Evolutionary conservation across 1,140 invertebrate species (phyloP), one percentile per base, ranked within the genome.

Genomic region (Pseudomyrmex gracilis): DNA sequence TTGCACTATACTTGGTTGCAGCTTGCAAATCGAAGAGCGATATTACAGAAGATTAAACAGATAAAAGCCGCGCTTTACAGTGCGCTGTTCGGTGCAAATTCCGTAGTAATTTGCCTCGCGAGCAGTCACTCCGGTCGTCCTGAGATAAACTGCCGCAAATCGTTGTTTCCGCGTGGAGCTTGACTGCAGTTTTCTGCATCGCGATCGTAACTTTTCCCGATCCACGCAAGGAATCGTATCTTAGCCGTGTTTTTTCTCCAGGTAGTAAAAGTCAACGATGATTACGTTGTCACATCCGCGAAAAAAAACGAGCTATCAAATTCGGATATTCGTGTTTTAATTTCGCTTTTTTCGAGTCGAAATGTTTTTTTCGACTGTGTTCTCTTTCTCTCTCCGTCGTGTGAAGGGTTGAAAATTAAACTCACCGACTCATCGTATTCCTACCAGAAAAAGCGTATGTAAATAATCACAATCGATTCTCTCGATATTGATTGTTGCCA

Each of bases 251-350:
- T 45, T 34, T 71, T 66, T 22, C 47, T 57, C 34, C 10, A 24
- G 64, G n/a, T 47, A 43, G 22, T 85, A 57, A 73, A 85, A 86
- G 55, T 82, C 85, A 43, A n/a, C 15, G 20, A 86, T 20, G n/a
- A 49, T 84, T 80, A 80, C 66, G 22, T 78, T 1, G 22, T 45
- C 24, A 43, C 66, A 58, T 86, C n/a, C 53, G 67, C 55, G 17
- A 57, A 67, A 73, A 71, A 61, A 70, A 82, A 13, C n/a, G 7
- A 34, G 12, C 34, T 12, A 80, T 80, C 53, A 53, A 80, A 45
- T 47, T 12, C 43, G n/a, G 43, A n/a, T 53, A n/a, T 43, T n/a
- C 17, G n/a, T 68, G 24, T 77, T 5, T 45, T 24, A 17, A 2
- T n/a, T 64, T 55, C 20, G 15, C 45, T 63, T 17, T 22, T 47